Evolutionary conservation across 2,113 vertebrate genomes (phyloP).

Genomic region (Orthonyx spaldingii): DNA sequence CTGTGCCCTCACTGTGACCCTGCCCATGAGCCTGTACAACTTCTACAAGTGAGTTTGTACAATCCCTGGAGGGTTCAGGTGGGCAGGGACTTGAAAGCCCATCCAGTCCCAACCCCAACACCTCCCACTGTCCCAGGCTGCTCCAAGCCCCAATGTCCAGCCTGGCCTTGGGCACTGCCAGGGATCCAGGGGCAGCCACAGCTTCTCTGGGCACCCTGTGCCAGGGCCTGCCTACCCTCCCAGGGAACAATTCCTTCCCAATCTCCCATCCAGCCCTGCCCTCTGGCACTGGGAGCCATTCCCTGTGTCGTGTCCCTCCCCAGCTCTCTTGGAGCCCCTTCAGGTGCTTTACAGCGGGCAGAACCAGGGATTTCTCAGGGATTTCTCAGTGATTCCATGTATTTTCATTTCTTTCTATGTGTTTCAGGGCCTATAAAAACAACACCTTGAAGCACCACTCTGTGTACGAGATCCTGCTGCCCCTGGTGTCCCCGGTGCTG

Average conservation of each 20-base stretch:
- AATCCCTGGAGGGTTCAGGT: background rate
- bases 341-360: background rate
- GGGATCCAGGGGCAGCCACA: background rate
- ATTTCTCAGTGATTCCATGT: background rate
- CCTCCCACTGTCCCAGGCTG: rapidly evolving
- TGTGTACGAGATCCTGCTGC: constrained; percentile 86
- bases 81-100: background rate
- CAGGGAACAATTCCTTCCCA: background rate
- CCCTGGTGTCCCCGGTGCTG: constrained; percentile 87
- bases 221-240: background rate
- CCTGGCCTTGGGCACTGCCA: background rate
- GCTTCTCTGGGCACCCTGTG: background rate
- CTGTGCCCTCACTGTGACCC: constrained; percentile 88
- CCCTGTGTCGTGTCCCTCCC: background rate
- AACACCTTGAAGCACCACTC: constrained; percentile 89
- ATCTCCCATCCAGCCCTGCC: rapidly evolving
- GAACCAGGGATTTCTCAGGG: background rate
- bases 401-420: background rate
- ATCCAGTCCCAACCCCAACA: background rate
- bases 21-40: constrained; percentile 96
- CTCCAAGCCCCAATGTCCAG: rapidly evolving
- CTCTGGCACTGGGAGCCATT: background rate
- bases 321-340: background rate
- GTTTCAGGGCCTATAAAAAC: constrained; percentile 80
- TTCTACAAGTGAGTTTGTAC: constrained; percentile 83